Evolutionary conservation across 1,140 invertebrate genomes (phyloP), one percentile per base, ranked within the genome.

Genomic region (Lethrus apterus): DNA sequence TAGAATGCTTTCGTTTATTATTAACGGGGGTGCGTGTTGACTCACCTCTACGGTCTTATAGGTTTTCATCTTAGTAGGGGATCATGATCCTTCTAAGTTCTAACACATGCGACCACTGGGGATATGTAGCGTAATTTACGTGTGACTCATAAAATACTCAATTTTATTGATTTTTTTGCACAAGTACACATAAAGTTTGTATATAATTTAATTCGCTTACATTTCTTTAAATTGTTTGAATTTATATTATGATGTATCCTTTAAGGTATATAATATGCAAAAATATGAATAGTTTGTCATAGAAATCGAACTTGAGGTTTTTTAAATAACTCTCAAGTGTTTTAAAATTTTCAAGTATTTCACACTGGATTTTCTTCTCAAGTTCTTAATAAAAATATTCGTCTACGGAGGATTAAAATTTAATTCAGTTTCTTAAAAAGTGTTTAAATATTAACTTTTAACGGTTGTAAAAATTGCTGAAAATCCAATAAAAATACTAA

Each of bases 1-100:
- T 52, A 52, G 33, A 32, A 38, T 44, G 50, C 46, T 52, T 52
- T 52, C 50, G 32, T 46, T 52, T 52, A 33, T 52, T 52, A 48
- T 52, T 52, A 52, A 48, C 21, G 40, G 46, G 32, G 50, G 44
- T 42, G 32, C 44, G 45, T 42, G 45, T 52, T 51, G 50, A 51
- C 31, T 52, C 45, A 48, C 45, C 45, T 52, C 40, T 26, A 38
- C 24, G 43, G 41, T 46, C 46, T 51, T 34, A 50, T 41, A 47
- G 20, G 38, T 34, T 34, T 33, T 45, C 36, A 18, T 46, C 45
- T 38, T 40, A 30, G 45, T 29, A 34, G 32, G 45, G 50, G 44
- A 48, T 48, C 50, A 52, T 44, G 44, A 50, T 41, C 44, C 42
- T 13, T 44, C 20, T 40, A 40, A 44, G 24, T 48, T 34, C 29